These are phyloP conservation scores for Leuciscus waleckii DNA, from an alignment of 2,797 vertebrate species.

Conservation along the genomic window DNA sequence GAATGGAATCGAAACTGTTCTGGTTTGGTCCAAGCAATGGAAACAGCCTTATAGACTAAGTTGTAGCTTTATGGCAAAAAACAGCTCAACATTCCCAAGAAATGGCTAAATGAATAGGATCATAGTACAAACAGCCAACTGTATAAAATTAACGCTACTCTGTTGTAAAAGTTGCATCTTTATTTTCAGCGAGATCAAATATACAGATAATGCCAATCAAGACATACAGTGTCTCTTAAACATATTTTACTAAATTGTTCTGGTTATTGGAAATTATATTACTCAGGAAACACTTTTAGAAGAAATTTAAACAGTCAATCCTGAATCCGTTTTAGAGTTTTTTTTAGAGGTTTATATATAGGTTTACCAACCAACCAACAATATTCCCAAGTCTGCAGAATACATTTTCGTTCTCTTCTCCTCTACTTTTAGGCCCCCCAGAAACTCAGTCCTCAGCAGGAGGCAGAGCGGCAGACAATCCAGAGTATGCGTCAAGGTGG, in stretches of 20 bases:
- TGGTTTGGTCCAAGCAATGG: not conserved
- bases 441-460: slow-evolving; percentile 87
- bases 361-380: not conserved
- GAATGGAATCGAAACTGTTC: not conserved
- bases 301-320: not conserved
- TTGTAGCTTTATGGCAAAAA: not conserved
- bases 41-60: not conserved
- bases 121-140: not conserved
- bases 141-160: not conserved
- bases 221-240: not conserved
- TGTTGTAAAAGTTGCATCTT: not conserved
- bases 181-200: not conserved
- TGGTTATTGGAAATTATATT: not conserved
- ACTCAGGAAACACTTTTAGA: not conserved
- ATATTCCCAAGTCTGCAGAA: not conserved
- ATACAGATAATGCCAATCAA: not conserved
- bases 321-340: not conserved
- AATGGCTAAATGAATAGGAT: not conserved
- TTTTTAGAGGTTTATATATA: no score
- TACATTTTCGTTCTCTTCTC: not conserved
- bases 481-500: slow-evolving; percentile 86
- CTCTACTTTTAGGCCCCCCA: slow-evolving; percentile 78
- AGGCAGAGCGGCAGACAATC: slow-evolving; percentile 88
- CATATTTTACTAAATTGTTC: not conserved
- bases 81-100: not conserved